Percentiles rank a stretch among this genome's conserved stretches.
Evolutionary conservation across 2,113 vertebrate genomes (phyloP).

Genomic region (Indicator maculatus): DNA sequence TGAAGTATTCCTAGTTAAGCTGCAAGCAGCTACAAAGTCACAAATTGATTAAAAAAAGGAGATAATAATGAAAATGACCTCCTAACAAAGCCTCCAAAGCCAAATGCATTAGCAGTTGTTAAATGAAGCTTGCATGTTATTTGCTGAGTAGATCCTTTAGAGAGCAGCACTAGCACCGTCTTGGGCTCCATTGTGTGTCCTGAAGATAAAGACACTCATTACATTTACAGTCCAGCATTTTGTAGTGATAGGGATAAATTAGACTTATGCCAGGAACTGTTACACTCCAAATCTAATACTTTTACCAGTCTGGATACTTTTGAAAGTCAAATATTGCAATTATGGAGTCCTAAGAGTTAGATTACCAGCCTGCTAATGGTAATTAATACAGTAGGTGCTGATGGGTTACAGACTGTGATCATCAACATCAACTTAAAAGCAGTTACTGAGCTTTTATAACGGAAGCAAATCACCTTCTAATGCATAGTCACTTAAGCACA

Average conservation of each 20-base stretch:
- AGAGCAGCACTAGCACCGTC: neutral
- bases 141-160: neutral
- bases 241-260: neutral
- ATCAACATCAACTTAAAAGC: neutral
- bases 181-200: neutral
- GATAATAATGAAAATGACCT: neutral
- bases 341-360: neutral
- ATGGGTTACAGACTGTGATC: neutral
- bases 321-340: neutral
- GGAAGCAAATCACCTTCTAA: slow-evolving; percentile 12
- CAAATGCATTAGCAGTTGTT: neutral
- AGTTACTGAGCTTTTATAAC: neutral
- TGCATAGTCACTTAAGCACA: slow-evolving; percentile 26
- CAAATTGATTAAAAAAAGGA: neutral
- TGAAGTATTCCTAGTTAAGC: neutral
- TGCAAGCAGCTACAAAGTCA: neutral
- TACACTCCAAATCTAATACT: neutral
- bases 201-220: neutral
- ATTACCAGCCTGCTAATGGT: neutral
- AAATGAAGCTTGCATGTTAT: neutral
- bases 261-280: neutral
- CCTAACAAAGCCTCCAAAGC: neutral
- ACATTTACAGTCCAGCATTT: neutral
- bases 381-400: neutral
- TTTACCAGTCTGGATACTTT: neutral